These are phyloP conservation scores for Habrosyne pyritoides DNA, from an alignment of 2,888 invertebrate genomes.

Conservation along the genomic window DNA sequence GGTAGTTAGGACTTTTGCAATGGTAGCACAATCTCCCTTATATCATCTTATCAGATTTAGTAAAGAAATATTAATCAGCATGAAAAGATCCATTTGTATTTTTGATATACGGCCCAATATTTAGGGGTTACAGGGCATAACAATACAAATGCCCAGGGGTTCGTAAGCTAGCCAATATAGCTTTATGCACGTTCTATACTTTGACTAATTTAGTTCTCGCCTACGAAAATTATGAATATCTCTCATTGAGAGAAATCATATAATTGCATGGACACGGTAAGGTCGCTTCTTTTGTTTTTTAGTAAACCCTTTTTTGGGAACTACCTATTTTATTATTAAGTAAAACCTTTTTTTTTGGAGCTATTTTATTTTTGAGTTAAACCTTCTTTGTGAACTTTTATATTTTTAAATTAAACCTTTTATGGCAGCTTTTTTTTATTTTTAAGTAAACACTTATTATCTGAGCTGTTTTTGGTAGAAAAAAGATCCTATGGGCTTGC, in stretches of 20 bases:
- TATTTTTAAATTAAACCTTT: too few relatives aligned
- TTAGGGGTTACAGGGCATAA: slow-evolving; percentile 19
- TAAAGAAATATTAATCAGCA: slow-evolving; percentile 11
- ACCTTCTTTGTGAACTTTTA: too few relatives aligned
- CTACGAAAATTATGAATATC: not conserved
- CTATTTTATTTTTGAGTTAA: too few relatives aligned
- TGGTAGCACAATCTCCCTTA: slow-evolving; percentile 9
- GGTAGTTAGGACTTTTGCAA: too few relatives aligned
- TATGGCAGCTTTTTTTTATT: too few relatives aligned
- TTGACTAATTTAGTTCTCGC: slow-evolving; percentile 26
- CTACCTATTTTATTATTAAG: too few relatives aligned
- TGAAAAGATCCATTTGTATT: not conserved
- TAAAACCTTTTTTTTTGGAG: too few relatives aligned
- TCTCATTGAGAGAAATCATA: not conserved
- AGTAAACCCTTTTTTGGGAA: too few relatives aligned
- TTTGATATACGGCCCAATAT: slow-evolving; percentile 10
- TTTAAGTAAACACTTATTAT: too few relatives aligned
- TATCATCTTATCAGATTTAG: slow-evolving; percentile 13
- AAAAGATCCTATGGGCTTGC: too few relatives aligned
- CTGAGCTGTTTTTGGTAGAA: too few relatives aligned
- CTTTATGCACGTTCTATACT: slow-evolving; percentile 27
- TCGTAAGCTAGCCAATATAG: slow-evolving; percentile 25
- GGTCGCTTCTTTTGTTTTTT: too few relatives aligned
- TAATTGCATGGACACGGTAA: slow-evolving; percentile 7
- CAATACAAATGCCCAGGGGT: slow-evolving; percentile 31